Base-by-base conservation (phyloP, 2,888 invertebrate genomes). In the Drosophila silvestris region DNA sequence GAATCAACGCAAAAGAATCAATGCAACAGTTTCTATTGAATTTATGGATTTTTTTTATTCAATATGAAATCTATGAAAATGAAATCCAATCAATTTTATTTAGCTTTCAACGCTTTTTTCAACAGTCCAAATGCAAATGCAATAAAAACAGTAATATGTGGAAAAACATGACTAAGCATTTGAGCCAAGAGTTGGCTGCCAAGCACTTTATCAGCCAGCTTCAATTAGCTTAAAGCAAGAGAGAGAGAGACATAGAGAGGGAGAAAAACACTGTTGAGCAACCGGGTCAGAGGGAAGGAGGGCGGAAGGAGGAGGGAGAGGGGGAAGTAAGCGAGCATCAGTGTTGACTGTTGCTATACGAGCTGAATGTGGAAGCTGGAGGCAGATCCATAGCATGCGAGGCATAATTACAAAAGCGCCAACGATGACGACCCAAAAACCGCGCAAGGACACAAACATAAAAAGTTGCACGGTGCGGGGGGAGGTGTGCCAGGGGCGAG, bases 391-490 rank as follows among this genome's bases (percentile, higher is more conserved):
- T 57, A 63, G 63, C 59, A 79, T 81, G 78, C 82, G 64, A 74
- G 71, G 68, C 86, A 83, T 85, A 90, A 90, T 85, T 82, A 79
- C 81, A 79, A 80, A 82, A 75, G 90, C 86, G 77, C 70, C 85
- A 77, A 74, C 57, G 69, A 59, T 76, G 81, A 76, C 83, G 81
- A 73, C 70, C 70, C 83, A 50, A 64, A 79, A 70, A 70, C 61
- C 37, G 61, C 52, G 41, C 59, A 59, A 61, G 50, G 53, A 61
- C 44, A 57, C 35, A 65, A 32, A 39, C 28, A 41, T 28, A 44
- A 28, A 56, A 28, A 30, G 47, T 47, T 26, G 47, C 16, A 26
- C 2, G 22, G 2, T 35, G 10, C 7, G 37, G 30, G 16, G 6
- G 3, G 9, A 22, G 6, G 14, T 60, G 32, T 4, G n/a, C 3